Conservation (phyloP, 2,888 invertebrate species). For the Eugnorisma glareosa region DNA sequence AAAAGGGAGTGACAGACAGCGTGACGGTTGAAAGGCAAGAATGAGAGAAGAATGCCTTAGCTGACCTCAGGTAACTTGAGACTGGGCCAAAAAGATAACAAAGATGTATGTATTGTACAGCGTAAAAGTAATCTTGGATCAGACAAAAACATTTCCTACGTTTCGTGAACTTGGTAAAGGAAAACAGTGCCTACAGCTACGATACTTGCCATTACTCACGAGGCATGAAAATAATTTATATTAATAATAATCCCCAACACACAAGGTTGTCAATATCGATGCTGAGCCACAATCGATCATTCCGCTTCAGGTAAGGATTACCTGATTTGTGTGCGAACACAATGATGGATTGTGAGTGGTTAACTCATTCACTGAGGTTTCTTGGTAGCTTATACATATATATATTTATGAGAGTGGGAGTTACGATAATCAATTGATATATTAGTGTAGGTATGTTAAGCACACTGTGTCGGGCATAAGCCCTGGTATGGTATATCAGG, state of each 20-base stretch:
- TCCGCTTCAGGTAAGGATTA: slow-evolving; percentile 22
- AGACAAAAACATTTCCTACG: background rate
- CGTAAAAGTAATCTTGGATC: too few species aligned
- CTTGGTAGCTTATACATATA: slow-evolving; percentile 5
- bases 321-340: slow-evolving; percentile 29
- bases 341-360: slow-evolving; percentile 43
- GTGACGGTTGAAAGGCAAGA: too few species aligned
- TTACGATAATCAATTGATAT: slow-evolving; percentile 29
- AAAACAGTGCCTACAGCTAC: background rate
- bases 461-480: too few species aligned
- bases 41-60: too few species aligned
- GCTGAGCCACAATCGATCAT: slow-evolving; percentile 43
- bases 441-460: background rate
- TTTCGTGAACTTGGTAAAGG: background rate
- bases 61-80: too few species aligned
- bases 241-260: background rate
- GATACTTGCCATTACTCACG: background rate
- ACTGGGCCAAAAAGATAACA: too few species aligned
- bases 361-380: slow-evolving; percentile 30
- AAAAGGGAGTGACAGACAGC: too few species aligned
- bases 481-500: too few species aligned
- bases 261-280: slow-evolving; percentile 25
- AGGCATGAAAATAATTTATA: slow-evolving; percentile 6
- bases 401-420: slow-evolving; percentile 10
- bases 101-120: too few species aligned